These are phyloP conservation scores for Xenopus petersii DNA, from an alignment of 2,797 vertebrate species.

Conservation along the genomic window DNA sequence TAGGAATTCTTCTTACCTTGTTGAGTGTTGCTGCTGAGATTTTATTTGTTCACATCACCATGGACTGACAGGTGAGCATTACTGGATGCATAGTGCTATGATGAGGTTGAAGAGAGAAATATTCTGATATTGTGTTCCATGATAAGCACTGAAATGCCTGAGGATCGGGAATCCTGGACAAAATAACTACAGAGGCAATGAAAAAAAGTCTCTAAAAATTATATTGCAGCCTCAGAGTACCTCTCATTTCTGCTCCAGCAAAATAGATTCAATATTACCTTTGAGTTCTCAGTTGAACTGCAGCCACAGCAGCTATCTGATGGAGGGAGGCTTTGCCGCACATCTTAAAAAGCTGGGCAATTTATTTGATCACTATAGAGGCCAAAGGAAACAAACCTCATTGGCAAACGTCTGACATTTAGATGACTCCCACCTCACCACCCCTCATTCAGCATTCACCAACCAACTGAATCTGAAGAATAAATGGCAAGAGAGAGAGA, in stretches of 20 bases:
- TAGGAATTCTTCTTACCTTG: conserved; percentile 2
- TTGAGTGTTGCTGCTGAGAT: background rate
- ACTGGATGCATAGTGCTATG: background rate
- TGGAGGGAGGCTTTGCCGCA: conserved; percentile 22
- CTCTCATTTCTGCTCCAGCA: background rate
- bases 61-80: background rate
- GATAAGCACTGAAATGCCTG: background rate
- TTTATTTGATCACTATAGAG: conserved; percentile 37
- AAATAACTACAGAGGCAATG: background rate
- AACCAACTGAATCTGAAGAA: conserved; percentile 12
- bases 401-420: conserved; percentile 41
- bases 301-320: conserved; percentile 20
- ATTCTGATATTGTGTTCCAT: background rate
- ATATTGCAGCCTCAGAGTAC: background rate
- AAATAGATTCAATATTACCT: conserved; percentile 17
- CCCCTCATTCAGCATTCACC: conserved; percentile 17
- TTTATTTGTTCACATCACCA: background rate
- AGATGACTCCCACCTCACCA: conserved; percentile 32
- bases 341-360: conserved; percentile 40
- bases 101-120: background rate
- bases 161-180: background rate
- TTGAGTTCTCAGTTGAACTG: conserved; percentile 9
- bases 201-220: background rate
- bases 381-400: conserved; percentile 33
- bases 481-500: background rate